phyloP scores from a whole-genome alignment of 2,888 invertebrate genomes.

The Melipona bicolor region DNA sequence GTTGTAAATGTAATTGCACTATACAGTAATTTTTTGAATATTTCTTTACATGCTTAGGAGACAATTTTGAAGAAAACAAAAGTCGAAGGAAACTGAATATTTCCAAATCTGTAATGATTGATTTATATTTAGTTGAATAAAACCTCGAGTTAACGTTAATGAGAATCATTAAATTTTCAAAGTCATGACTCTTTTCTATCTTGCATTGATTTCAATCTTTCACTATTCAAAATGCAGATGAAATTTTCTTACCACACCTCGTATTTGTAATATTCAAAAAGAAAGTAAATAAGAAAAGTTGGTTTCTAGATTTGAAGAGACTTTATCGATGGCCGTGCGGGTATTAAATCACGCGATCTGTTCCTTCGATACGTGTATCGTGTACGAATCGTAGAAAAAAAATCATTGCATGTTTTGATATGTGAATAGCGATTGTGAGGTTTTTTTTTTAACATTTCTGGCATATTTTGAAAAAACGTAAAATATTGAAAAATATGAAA shows the following conservation, averaged over 20 bases:
- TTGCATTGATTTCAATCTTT: background rate
- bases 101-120: no score
- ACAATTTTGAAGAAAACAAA: background rate
- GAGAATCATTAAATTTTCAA: no score
- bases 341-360: background rate
- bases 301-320: background rate
- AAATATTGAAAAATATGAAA: background rate
- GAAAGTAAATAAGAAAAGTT: background rate
- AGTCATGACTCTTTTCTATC: background rate
- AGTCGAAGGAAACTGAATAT: background rate
- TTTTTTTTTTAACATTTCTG: background rate
- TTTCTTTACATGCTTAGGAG: background rate
- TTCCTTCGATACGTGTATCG: background rate
- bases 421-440: slow-evolving; percentile 1
- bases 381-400: background rate
- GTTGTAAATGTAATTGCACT: background rate
- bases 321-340: background rate
- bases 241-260: background rate
- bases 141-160: no score
- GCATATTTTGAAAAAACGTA: background rate
- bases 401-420: background rate
- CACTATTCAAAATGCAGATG: background rate
- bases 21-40: background rate
- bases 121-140: no score
- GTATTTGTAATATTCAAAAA: background rate